These are phyloP conservation scores for Drosophila paranaensis DNA, from an alignment of 2,888 invertebrate species.

Conservation along the genomic window DNA sequence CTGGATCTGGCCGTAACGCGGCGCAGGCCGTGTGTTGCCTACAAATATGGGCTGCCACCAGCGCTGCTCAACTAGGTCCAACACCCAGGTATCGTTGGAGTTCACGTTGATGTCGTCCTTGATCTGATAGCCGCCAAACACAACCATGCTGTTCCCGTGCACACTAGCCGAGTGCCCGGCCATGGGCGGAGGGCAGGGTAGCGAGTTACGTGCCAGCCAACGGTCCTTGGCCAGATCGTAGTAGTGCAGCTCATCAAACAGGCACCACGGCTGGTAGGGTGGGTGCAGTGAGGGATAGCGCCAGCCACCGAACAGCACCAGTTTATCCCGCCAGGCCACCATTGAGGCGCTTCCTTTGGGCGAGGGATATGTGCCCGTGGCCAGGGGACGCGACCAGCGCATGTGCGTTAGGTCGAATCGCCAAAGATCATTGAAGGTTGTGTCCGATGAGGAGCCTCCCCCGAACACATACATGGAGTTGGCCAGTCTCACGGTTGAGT, in stretches of 20 bases:
- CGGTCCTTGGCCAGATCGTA: constrained; percentile 92
- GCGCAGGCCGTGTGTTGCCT: constrained; percentile 89
- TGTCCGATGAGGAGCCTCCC: constrained; percentile 96
- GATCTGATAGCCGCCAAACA: constrained; percentile 90
- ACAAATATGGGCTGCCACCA: constrained; percentile 92
- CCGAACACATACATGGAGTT: constrained; percentile 98
- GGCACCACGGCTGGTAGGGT: constrained; percentile 92
- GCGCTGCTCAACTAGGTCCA: constrained; percentile 90
- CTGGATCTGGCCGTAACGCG: constrained; percentile 97
- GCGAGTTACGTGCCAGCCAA: constrained; percentile 87
- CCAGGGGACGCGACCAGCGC: constrained; percentile 93
- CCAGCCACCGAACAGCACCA: constrained; percentile 98
- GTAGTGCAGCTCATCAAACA: constrained; percentile 96
- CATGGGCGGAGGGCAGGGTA: constrained; percentile 85
- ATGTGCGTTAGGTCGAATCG: constrained; percentile 93
- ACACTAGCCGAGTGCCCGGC: constrained; percentile 97
- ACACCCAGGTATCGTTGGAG: constrained; percentile 95
- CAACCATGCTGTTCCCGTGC: constrained; percentile 92
- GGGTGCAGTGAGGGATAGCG: constrained; percentile 95
- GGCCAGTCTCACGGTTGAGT: constrained; percentile 93
- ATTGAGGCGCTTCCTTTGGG: constrained; percentile 98
- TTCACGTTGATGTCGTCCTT: constrained; percentile 85
- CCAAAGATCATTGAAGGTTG: constrained; percentile 99
- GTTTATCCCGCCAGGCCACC: constrained; percentile 92
- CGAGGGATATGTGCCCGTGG: constrained; percentile 93